Percentiles rank a stretch among this genome's conserved stretches.
phyloP scores from a whole-genome alignment of 1,140 invertebrate species.

The Propsilocerus akamusi region DNA sequence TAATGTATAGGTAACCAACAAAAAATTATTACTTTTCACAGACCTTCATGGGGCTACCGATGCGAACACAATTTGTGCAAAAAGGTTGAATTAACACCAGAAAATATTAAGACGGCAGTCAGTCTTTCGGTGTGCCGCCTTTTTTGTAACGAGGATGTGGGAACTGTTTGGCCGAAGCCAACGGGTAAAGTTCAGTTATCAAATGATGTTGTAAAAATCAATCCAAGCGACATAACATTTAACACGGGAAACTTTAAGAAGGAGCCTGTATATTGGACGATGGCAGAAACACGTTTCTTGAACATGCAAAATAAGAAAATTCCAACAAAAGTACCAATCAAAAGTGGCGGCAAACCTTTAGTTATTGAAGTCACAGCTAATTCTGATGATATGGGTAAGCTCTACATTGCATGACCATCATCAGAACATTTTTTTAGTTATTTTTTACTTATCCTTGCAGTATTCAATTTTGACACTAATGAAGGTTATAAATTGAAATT shows the following conservation, averaged over 20 bases:
- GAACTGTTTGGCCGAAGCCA: slow-evolving; percentile 52
- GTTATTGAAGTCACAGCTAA: slow-evolving; percentile 17
- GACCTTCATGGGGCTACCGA: slow-evolving; percentile 30
- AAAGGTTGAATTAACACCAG: slow-evolving; percentile 27
- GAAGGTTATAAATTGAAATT: slow-evolving; percentile 46
- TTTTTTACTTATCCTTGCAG: slow-evolving; percentile 6
- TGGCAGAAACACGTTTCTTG: slow-evolving; percentile 13
- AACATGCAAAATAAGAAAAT: slow-evolving; percentile 10
- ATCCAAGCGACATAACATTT: slow-evolving; percentile 22
- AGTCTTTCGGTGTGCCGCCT: slow-evolving; percentile 39
- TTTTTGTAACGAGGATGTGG: slow-evolving; percentile 34
- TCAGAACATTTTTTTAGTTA: slow-evolving; percentile 6
- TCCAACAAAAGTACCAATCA: slow-evolving; percentile 14
- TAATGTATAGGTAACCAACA: too few relatives aligned
- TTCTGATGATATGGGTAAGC: slow-evolving; percentile 4
- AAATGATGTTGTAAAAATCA: slow-evolving; percentile 34
- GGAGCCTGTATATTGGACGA: slow-evolving; percentile 11
- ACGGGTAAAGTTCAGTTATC: slow-evolving; percentile 39
- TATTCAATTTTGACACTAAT: slow-evolving; percentile 35
- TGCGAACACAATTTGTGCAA: slow-evolving; percentile 31
- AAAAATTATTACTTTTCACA: slow-evolving; percentile 8
- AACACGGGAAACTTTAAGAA: slow-evolving; percentile 7
- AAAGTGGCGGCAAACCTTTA: slow-evolving; percentile 14
- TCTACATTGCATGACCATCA: too few relatives aligned
- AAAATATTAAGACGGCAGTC: slow-evolving; percentile 27